Conservation (phyloP, 2,113 vertebrate species). For the Jaculus jaculus region DNA sequence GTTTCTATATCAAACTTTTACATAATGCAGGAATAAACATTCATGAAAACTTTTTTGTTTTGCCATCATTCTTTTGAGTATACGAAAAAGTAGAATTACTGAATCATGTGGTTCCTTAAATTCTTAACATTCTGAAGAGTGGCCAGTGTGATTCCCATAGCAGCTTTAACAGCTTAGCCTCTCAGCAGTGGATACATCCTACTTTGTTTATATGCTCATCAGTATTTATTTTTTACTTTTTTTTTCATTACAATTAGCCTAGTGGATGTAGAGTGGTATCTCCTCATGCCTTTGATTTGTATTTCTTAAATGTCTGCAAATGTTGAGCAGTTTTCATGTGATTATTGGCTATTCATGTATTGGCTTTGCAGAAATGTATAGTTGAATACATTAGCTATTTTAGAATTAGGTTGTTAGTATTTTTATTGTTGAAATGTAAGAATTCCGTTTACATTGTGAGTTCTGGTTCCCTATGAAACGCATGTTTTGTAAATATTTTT, state of each 20-base stretch:
- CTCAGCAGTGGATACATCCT: not conserved
- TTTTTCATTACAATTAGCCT: not conserved
- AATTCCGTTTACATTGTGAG: not conserved
- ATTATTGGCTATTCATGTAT: not conserved
- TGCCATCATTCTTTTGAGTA: not conserved
- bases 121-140: not conserved
- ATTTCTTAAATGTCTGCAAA: not conserved
- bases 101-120: not conserved
- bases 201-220: not conserved
- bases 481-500: not conserved
- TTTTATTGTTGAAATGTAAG: not conserved
- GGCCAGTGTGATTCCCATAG: not conserved
- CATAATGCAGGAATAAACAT: not conserved
- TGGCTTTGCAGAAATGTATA: conserved; percentile 6
- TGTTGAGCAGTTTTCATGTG: not conserved
- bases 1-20: not conserved
- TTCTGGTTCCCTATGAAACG: not conserved
- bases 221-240: not conserved
- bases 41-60: not conserved
- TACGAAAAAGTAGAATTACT: not conserved
- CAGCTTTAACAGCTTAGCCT: not conserved
- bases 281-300: not conserved
- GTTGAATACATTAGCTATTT: not conserved
- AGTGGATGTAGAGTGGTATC: not conserved
- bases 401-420: not conserved